Conservation (phyloP, 2,797 vertebrate genomes). For the Xenentodon cancila region DNA sequence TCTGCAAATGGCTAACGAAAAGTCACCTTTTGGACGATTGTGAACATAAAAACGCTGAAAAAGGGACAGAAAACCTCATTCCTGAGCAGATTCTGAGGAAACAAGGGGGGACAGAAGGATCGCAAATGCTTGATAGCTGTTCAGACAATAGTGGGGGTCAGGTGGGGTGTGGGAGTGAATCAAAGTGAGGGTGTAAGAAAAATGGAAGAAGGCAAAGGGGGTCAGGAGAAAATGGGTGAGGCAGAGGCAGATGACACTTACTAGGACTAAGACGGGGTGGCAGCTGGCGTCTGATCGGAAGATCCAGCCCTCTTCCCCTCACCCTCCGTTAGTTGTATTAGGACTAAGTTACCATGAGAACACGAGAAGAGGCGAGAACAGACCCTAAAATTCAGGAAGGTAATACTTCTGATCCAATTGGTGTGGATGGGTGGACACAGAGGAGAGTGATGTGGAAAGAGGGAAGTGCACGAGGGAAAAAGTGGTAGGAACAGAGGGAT, state of each 20-base stretch:
- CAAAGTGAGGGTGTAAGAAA: conserved; percentile 26
- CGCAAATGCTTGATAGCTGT: conserved; percentile 5
- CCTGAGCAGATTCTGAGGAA: conserved; percentile 5
- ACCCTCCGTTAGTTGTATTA: conserved; percentile 59
- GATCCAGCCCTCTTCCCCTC: conserved; percentile 63
- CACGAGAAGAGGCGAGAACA: conserved; percentile 20
- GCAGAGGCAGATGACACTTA: conserved; percentile 51
- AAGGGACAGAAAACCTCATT: not conserved
- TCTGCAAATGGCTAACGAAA: not conserved
- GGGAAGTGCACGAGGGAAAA: conserved; percentile 11
- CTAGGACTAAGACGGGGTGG: conserved; percentile 56
- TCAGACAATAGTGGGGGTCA: conserved; percentile 1
- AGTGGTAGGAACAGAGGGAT: not conserved
- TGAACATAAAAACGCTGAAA: not conserved
- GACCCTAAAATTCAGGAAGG: not conserved
- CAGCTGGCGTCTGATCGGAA: conserved; percentile 84
- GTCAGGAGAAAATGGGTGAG: conserved; percentile 53
- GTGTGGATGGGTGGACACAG: not conserved
- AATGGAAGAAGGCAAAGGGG: conserved; percentile 19
- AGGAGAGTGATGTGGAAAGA: conserved; percentile 15
- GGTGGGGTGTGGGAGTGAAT: conserved; percentile 13
- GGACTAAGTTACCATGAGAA: conserved; percentile 51
- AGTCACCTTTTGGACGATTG: not conserved
- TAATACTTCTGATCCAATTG: conserved; percentile 12
- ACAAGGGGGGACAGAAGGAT: not conserved